Conservation (phyloP, 2,888 invertebrate species). For the Troides helena region DNA sequence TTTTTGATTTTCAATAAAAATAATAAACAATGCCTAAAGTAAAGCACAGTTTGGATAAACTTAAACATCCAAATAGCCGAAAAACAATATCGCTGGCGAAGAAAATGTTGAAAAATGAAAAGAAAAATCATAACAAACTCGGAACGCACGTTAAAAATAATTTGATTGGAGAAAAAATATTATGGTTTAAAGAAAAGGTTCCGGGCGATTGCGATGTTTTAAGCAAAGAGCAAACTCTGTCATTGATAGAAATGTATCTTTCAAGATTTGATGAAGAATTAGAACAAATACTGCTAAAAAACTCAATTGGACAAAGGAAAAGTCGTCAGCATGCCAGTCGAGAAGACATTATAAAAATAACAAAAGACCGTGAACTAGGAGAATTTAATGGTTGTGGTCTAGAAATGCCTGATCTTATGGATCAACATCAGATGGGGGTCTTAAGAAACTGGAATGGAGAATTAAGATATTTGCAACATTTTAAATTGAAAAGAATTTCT, state of each 20-base stretch:
- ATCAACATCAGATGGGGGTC: constrained; percentile 79
- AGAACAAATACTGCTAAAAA: constrained; percentile 88
- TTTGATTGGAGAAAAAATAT: constrained; percentile 86
- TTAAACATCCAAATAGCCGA: constrained; percentile 92
- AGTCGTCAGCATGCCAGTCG: constrained; percentile 89
- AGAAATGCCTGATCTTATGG: constrained; percentile 87
- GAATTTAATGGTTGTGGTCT: constrained; percentile 90
- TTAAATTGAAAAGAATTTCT: constrained; percentile 82
- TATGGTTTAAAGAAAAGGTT: constrained; percentile 88
- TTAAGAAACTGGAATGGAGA: constrained; percentile 85
- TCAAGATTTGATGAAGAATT: constrained; percentile 86
- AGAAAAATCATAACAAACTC: constrained; percentile 82
- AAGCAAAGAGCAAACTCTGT: constrained; percentile 80
- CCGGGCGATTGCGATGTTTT: constrained; percentile 77
- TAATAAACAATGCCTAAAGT: constrained; percentile 58
- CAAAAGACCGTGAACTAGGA: constrained; percentile 84
- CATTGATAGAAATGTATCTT: constrained; percentile 79
- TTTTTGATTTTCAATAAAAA: background rate
- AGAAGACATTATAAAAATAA: constrained; percentile 88
- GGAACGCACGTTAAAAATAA: constrained; percentile 86
- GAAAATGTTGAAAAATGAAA: constrained; percentile 83
- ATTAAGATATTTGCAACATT: constrained; percentile 82
- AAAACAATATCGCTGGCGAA: constrained; percentile 87
- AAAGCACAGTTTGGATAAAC: constrained; percentile 70
- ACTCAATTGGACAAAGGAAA: constrained; percentile 87